Conservation (phyloP, 2,888 invertebrate species). For the Philereme vetulata region DNA sequence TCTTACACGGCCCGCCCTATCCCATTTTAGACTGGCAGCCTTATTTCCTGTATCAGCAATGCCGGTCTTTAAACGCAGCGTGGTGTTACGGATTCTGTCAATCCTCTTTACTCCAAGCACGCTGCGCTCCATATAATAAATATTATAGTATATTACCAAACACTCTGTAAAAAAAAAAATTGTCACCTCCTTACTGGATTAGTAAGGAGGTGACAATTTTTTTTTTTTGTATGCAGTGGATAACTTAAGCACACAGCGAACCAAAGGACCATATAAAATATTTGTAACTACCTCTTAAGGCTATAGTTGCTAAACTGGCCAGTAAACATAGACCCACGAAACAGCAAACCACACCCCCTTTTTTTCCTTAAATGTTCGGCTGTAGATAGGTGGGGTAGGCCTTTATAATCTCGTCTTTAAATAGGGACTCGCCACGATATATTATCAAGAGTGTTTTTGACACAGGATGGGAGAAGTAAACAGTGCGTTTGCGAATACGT, state of each 20-base stretch:
- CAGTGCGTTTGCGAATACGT: conserved; percentile 34
- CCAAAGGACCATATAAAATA: conserved; percentile 51
- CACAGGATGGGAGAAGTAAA: conserved; percentile 50
- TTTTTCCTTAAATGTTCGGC: conserved; percentile 2
- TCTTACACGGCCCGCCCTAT: too few relatives aligned
- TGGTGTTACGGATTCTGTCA: too few relatives aligned
- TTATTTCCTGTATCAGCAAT: too few relatives aligned
- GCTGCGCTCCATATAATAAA: too few relatives aligned
- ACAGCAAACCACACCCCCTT: neutral
- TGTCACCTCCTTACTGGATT: conserved; percentile 50
- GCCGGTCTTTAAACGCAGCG: too few relatives aligned
- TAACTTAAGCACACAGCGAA: conserved; percentile 47
- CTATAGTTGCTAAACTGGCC: conserved; percentile 36
- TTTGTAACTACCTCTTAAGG: conserved; percentile 52
- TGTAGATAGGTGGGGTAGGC: conserved; percentile 22
- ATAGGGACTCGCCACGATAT: conserved; percentile 45
- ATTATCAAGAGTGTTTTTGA: conserved; percentile 63
- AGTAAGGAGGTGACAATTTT: too few relatives aligned
- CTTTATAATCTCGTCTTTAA: conserved; percentile 34
- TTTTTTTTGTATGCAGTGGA: conserved; percentile 39
- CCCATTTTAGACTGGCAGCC: too few relatives aligned
- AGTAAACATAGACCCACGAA: conserved; percentile 33
- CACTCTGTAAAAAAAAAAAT: too few relatives aligned
- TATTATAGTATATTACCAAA: too few relatives aligned
- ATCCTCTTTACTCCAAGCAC: too few relatives aligned